phyloP scores from a whole-genome alignment of 1,140 invertebrate species.

The Ladona fulva region DNA sequence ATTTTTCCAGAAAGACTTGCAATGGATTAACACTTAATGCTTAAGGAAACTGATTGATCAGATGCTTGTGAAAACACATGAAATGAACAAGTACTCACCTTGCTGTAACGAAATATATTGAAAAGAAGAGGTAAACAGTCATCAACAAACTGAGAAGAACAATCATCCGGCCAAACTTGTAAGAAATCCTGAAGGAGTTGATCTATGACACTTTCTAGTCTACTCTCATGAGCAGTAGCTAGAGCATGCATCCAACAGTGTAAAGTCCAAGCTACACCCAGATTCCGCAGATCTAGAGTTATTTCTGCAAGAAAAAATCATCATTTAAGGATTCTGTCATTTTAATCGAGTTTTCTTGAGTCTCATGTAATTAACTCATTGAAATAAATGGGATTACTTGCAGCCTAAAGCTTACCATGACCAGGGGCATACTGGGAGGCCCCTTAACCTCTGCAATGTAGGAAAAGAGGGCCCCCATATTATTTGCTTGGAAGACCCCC shows the following conservation, averaged over 20 bases:
- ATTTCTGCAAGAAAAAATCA: conserved; percentile 53
- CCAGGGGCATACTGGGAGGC: no score
- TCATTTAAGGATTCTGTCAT: no score
- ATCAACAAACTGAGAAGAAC: conserved; percentile 78
- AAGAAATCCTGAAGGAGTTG: conserved; percentile 83
- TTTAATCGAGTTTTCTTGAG: no score
- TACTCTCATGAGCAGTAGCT: conserved; percentile 69
- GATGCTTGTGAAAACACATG: no score
- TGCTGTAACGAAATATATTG: conserved; percentile 81
- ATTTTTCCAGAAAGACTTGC: neutral
- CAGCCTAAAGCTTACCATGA: no score
- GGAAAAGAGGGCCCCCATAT: no score
- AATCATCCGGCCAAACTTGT: conserved; percentile 74
- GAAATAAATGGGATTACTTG: no score
- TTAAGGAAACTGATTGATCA: no score
- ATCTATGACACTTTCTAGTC: conserved; percentile 77
- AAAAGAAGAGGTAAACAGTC: conserved; percentile 82
- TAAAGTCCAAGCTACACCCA: conserved; percentile 79
- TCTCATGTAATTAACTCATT: no score
- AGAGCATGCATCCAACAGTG: conserved; percentile 89
- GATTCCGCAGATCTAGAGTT: conserved; percentile 68
- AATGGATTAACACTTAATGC: no score
- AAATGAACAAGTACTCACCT: conserved; percentile 60
- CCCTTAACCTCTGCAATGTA: no score
- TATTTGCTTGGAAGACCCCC: no score